A percentile compares a stretch with the other conserved stretches of the same genome.
phyloP scores from a whole-genome alignment of 2,797 vertebrate species.

The Pterois miles region DNA sequence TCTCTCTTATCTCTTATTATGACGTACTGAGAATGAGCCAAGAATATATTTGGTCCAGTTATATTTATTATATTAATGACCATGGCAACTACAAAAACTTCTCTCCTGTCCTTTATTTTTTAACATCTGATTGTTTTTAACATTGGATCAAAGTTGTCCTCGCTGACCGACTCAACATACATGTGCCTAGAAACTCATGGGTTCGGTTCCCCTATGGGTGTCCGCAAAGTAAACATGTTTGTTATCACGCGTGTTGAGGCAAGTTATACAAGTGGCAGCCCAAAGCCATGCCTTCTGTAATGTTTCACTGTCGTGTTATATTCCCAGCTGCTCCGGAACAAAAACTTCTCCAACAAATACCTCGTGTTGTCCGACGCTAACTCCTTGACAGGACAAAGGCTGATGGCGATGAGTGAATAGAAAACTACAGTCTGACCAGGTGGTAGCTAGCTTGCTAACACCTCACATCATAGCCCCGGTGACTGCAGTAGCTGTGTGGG shows the following conservation, averaged over 20 bases:
- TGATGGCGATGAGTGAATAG: constrained; percentile 40
- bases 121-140: neutral
- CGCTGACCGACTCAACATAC: neutral
- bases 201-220: neutral
- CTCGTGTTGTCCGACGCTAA: constrained; percentile 51
- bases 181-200: neutral
- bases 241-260: constrained; percentile 5
- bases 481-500: neutral
- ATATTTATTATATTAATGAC: neutral
- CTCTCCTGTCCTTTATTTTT: neutral
- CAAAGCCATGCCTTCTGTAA: neutral
- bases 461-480: constrained; percentile 16
- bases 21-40: neutral
- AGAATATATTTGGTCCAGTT: neutral
- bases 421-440: constrained; percentile 67
- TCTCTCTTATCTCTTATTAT: too few relatives aligned
- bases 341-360: constrained; percentile 27
- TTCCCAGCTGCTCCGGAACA: neutral
- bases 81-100: neutral
- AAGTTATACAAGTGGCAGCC: constrained; percentile 6
- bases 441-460: constrained; percentile 74
- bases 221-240: constrained; percentile 24
- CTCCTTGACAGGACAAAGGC: constrained; percentile 75
- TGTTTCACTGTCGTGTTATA: neutral
- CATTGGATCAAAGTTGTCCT: neutral